Evolutionary conservation across 2,113 vertebrate species (phyloP).

Genomic region (Oreotrochilus melanogaster): DNA sequence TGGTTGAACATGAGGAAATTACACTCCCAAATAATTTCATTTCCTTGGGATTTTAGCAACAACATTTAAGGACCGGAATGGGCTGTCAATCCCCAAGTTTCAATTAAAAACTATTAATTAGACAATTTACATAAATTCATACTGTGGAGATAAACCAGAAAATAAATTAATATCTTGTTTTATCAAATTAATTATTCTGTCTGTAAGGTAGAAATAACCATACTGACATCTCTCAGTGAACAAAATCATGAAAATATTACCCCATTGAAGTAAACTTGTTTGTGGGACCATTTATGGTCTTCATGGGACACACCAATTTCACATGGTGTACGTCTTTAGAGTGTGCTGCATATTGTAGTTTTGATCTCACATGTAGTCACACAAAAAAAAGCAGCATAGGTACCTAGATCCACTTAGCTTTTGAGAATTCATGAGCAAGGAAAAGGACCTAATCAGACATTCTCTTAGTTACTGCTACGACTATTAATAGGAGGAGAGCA

Average conservation of each 20-base stretch:
- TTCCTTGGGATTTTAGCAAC: constrained; percentile 26
- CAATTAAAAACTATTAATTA: not conserved
- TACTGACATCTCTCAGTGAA: not conserved
- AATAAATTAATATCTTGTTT: not conserved
- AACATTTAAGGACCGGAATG: not conserved
- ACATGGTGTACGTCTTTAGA: not conserved
- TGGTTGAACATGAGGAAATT: constrained; percentile 49
- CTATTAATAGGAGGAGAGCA: not conserved
- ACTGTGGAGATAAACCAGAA: not conserved
- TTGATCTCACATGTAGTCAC: not conserved
- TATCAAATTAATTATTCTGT: not conserved
- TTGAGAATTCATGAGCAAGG: not conserved
- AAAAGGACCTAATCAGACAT: not conserved
- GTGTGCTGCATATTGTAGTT: not conserved
- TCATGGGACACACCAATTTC: not conserved
- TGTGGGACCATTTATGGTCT: not conserved
- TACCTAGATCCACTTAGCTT: not conserved
- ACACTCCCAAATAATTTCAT: not conserved
- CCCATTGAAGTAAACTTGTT: not conserved
- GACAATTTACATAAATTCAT: not conserved
- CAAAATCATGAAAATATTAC: not conserved
- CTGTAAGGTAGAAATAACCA: not conserved
- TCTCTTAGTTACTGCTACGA: not conserved
- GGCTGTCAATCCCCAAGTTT: not conserved
- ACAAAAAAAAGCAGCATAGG: not conserved